phyloP scores from a whole-genome alignment of 2,888 invertebrate genomes.

The Drosophila merina region DNA sequence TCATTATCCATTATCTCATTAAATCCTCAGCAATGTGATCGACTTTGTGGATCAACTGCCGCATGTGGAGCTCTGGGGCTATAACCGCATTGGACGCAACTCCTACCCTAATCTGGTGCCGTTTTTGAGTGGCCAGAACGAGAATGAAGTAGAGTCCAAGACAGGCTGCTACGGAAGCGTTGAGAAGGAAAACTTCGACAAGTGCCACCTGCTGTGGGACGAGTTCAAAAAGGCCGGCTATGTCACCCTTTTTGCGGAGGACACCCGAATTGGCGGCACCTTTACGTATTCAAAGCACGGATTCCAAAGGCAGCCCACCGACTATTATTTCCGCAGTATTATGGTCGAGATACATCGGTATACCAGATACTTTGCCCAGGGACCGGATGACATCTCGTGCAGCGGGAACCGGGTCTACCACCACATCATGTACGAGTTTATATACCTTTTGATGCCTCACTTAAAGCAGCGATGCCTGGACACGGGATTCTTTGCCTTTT shows the following conservation, averaged over 20 bases:
- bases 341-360: constrained; percentile 7
- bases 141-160: not conserved
- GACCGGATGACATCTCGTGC: not conserved
- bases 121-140: constrained; percentile 4
- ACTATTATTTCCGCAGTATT: constrained; percentile 17
- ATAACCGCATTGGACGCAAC: constrained; percentile 24
- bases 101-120: constrained; percentile 28
- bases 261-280: constrained; percentile 6
- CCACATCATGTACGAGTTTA: constrained; percentile 15
- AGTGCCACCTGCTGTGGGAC: constrained; percentile 13
- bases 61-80: constrained; percentile 30
- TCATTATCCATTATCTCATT: not conserved
- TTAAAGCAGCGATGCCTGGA: constrained; percentile 6
- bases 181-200: not conserved
- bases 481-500: constrained; percentile 24
- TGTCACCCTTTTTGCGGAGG: constrained; percentile 21
- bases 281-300: constrained; percentile 5
- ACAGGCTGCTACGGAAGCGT: constrained; percentile 9
- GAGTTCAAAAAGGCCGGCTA: constrained; percentile 22
- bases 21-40: constrained; percentile 1
- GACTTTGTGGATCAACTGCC: constrained; percentile 4
- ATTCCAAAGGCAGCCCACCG: constrained; percentile 6
- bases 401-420: constrained; percentile 3
- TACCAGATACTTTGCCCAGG: constrained; percentile 1
- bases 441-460: constrained; percentile 9